phyloP scores from a whole-genome alignment of 2,113 vertebrate genomes.

The Propithecus coquereli region DNA sequence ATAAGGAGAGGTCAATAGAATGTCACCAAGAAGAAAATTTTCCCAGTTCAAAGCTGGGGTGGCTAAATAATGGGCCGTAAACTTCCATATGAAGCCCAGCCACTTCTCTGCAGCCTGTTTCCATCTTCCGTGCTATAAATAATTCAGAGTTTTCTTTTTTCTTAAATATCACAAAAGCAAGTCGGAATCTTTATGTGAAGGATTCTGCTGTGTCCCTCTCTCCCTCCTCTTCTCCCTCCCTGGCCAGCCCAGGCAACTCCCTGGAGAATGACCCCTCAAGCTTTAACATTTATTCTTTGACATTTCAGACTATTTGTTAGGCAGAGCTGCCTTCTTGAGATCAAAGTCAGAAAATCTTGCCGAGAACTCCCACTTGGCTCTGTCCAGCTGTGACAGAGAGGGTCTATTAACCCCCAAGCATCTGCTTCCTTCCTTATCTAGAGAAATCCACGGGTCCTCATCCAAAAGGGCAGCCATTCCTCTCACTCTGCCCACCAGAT shows the following conservation, averaged over 20 bases:
- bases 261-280: constrained; percentile 58
- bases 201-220: constrained; percentile 52
- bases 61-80: constrained; percentile 66
- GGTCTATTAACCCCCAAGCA: constrained; percentile 37
- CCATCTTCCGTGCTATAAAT: constrained; percentile 80
- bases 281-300: constrained; percentile 73
- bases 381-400: constrained; percentile 34
- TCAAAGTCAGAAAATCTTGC: constrained; percentile 69
- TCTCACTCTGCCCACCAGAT: background rate
- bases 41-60: constrained; percentile 56
- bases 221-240: constrained; percentile 48
- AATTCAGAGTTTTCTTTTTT: constrained; percentile 77
- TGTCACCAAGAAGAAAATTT: constrained; percentile 7
- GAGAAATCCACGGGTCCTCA: background rate
- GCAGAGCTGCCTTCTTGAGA: constrained; percentile 68
- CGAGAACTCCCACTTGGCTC: constrained; percentile 43
- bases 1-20: constrained; percentile 28
- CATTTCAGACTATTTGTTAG: constrained; percentile 76
- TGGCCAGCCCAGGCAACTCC: constrained; percentile 44
- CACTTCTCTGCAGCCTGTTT: constrained; percentile 63
- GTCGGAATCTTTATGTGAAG: constrained; percentile 70
- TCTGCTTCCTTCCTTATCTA: background rate
- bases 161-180: constrained; percentile 82
- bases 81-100: background rate
- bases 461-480: too few species aligned